Evolutionary conservation across 2,797 vertebrate genomes (phyloP).

Genomic region (Diplodus sargus): DNA sequence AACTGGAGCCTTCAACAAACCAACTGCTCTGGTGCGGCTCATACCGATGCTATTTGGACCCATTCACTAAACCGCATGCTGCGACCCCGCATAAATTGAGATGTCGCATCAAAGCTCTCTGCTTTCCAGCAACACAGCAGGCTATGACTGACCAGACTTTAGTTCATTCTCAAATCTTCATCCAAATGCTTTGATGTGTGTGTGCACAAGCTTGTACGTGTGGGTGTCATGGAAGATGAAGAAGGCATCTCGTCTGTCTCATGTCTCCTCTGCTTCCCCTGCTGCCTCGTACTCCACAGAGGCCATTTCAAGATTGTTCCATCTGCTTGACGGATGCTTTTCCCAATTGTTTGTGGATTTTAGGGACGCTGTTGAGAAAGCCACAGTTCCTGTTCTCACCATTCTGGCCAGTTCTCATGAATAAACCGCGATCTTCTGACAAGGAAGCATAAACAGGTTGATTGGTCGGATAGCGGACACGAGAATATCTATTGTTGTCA

Average conservation of each 20-base stretch:
- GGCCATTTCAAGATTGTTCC: slow-evolving; percentile 26
- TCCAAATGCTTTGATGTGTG: slow-evolving; percentile 58
- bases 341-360: slow-evolving; percentile 61
- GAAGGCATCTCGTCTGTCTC: slow-evolving; percentile 43
- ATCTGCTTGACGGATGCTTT: slow-evolving; percentile 34
- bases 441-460: slow-evolving; percentile 73
- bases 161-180: slow-evolving; percentile 50
- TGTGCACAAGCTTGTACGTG: slow-evolving; percentile 28
- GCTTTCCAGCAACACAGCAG: slow-evolving; percentile 60
- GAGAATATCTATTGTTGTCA: slow-evolving; percentile 76
- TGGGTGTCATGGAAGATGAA: slow-evolving; percentile 57
- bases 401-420: slow-evolving; percentile 66
- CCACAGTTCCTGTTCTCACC: slow-evolving; percentile 74
- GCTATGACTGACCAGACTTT: slow-evolving; percentile 49
- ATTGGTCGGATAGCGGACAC: slow-evolving; percentile 56
- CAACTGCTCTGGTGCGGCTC: slow-evolving; percentile 50
- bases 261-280: slow-evolving; percentile 59
- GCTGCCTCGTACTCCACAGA: background rate
- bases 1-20: slow-evolving; percentile 65
- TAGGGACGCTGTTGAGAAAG: slow-evolving; percentile 50
- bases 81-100: slow-evolving; percentile 66
- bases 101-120: slow-evolving; percentile 62
- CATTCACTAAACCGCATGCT: slow-evolving; percentile 55
- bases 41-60: slow-evolving; percentile 61
- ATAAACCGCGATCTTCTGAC: slow-evolving; percentile 69